Conservation (phyloP, 2,113 vertebrate species). For the Atrichornis clamosus region DNA sequence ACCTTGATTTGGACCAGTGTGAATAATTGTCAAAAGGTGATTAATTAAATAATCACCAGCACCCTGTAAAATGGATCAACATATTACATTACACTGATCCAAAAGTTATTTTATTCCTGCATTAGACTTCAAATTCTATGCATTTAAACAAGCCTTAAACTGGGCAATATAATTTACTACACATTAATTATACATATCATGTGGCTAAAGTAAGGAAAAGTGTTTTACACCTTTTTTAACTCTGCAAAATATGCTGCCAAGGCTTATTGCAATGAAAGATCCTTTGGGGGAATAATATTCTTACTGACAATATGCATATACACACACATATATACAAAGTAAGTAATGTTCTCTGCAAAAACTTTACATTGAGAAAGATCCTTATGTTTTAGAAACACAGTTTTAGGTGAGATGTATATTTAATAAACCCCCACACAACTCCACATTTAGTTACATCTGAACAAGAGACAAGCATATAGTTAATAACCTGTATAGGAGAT, state of each 20-base stretch:
- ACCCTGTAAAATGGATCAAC: constrained; percentile 81
- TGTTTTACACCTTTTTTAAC: constrained; percentile 71
- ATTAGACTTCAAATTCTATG: constrained; percentile 77
- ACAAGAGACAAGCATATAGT: background rate
- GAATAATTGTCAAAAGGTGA: constrained; percentile 84
- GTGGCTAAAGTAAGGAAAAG: constrained; percentile 60
- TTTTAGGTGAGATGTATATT: background rate
- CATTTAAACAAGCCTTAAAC: constrained; percentile 85
- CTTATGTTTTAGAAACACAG: background rate
- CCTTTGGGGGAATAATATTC: background rate
- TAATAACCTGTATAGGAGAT: background rate
- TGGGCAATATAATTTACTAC: constrained; percentile 72
- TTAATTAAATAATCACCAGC: constrained; percentile 85
- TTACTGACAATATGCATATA: background rate
- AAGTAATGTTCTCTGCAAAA: background rate
- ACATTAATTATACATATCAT: constrained; percentile 78
- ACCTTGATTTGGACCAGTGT: constrained; percentile 81
- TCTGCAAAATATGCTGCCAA: constrained; percentile 36
- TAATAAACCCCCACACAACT: background rate
- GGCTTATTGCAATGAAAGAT: background rate
- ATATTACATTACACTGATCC: constrained; percentile 76
- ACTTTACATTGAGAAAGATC: background rate
- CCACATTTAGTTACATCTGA: background rate
- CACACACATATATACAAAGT: background rate
- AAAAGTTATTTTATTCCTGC: constrained; percentile 82